These are phyloP conservation scores for Pseudomyrmex pallidus DNA, from an alignment of 1,140 invertebrate species.

Conservation along the genomic window DNA sequence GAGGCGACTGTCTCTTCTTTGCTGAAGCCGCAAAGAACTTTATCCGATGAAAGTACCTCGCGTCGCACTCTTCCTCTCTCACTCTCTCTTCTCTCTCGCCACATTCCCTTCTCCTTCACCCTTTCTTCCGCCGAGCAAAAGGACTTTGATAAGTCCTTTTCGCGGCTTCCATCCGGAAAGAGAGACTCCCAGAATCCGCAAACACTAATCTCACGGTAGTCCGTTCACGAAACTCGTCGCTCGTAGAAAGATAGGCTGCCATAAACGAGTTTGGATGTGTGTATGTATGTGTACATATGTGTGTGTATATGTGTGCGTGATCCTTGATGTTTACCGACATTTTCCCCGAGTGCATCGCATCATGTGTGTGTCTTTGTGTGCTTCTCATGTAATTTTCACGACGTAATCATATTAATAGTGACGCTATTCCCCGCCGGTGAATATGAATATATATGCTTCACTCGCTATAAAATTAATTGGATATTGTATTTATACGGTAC, in stretches of 20 bases:
- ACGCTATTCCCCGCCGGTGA: neutral
- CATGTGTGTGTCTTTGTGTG: neutral
- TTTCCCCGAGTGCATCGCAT: neutral
- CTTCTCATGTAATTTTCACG: constrained; percentile 19
- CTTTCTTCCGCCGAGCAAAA: constrained; percentile 20
- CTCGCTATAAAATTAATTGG: neutral
- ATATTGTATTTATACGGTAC: neutral
- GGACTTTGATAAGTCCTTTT: constrained; percentile 60
- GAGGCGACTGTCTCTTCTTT: constrained; percentile 52
- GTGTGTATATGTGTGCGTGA: neutral
- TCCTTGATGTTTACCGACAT: constrained; percentile 32
- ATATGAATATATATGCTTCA: neutral
- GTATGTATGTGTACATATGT: too few species aligned
- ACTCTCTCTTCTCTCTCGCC: neutral
- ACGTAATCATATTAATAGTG: constrained; percentile 1
- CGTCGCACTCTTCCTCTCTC: too few species aligned
- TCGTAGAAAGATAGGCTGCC: neutral
- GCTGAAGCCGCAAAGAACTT: constrained; percentile 51
- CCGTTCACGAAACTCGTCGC: constrained; percentile 8
- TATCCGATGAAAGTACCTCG: constrained; percentile 61
- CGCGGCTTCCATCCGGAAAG: neutral
- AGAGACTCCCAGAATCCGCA: neutral
- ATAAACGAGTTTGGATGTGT: too few species aligned
- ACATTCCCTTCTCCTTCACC: neutral
- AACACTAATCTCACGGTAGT: constrained; percentile 23